A percentile compares a stretch with the other conserved stretches of the same genome.
phyloP scores from a whole-genome alignment of 2,888 invertebrate species.

The Nymphalis polychloros region DNA sequence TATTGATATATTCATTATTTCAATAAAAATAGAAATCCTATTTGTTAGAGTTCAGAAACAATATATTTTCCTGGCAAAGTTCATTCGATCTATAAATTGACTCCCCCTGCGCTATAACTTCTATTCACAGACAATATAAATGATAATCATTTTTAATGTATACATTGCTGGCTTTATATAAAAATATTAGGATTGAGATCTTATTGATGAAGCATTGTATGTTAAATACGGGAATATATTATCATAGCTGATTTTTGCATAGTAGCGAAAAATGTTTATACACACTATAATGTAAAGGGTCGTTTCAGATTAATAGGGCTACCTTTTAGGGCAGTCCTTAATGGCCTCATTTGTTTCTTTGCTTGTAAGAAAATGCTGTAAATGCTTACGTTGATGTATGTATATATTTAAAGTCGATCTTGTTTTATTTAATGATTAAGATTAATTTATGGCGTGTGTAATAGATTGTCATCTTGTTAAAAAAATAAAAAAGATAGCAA shows the following conservation, averaged over 20 bases:
- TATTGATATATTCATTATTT: background rate
- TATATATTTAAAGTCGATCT: too few relatives aligned
- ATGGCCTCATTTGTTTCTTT: background rate
- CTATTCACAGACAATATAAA: background rate
- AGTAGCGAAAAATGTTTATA: background rate
- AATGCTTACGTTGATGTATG: too few relatives aligned
- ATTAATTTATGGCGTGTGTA: too few relatives aligned
- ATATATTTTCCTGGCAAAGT: background rate
- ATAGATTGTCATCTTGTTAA: too few relatives aligned
- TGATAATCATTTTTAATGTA: too few relatives aligned
- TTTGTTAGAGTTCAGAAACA: slow-evolving; percentile 7
- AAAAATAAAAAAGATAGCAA: too few relatives aligned
- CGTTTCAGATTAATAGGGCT: slow-evolving; percentile 3
- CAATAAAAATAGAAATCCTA: slow-evolving; percentile 4
- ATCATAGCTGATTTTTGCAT: background rate
- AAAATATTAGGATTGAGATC: background rate
- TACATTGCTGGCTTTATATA: background rate
- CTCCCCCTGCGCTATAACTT: background rate
- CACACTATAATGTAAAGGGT: slow-evolving; percentile 8
- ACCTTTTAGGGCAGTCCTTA: background rate
- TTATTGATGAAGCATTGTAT: background rate
- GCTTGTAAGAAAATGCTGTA: background rate
- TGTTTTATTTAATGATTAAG: too few relatives aligned
- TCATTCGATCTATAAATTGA: slow-evolving; percentile 7
- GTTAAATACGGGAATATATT: background rate